phyloP scores from a whole-genome alignment of 2,113 vertebrate genomes.

The Lepus europaeus region DNA sequence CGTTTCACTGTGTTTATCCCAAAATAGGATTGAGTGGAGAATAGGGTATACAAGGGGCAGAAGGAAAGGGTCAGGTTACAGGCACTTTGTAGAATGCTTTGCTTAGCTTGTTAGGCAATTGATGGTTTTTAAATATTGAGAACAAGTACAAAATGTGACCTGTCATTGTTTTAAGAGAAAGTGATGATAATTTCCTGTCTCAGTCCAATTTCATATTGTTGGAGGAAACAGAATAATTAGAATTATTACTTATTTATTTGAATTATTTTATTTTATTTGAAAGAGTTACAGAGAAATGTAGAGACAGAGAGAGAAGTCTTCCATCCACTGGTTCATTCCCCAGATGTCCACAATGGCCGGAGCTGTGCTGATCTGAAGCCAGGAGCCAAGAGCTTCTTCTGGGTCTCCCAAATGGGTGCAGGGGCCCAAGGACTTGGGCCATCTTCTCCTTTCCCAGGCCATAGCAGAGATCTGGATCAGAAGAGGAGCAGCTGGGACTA shows the following conservation, averaged over 20 bases:
- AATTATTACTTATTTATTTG: neutral
- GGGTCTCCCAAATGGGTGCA: no score
- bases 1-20: neutral
- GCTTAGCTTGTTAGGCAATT: neutral
- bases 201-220: neutral
- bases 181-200: neutral
- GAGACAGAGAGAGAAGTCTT: no score
- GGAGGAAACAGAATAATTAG: neutral
- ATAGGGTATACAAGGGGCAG: fast-evolving
- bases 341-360: no score
- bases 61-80: neutral
- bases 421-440: no score
- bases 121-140: neutral
- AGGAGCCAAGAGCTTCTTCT: no score
- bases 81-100: neutral
- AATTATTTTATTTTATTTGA: no score
- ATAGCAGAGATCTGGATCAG: no score
- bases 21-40: neutral
- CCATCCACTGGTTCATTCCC: no score
- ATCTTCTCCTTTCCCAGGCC: no score
- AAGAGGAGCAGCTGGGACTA: no score
- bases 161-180: neutral
- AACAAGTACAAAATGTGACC: neutral
- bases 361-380: no score
- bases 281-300: no score